These are phyloP conservation scores for Teleogryllus oceanicus DNA, from an alignment of 2,888 invertebrate species.

Conservation along the genomic window DNA sequence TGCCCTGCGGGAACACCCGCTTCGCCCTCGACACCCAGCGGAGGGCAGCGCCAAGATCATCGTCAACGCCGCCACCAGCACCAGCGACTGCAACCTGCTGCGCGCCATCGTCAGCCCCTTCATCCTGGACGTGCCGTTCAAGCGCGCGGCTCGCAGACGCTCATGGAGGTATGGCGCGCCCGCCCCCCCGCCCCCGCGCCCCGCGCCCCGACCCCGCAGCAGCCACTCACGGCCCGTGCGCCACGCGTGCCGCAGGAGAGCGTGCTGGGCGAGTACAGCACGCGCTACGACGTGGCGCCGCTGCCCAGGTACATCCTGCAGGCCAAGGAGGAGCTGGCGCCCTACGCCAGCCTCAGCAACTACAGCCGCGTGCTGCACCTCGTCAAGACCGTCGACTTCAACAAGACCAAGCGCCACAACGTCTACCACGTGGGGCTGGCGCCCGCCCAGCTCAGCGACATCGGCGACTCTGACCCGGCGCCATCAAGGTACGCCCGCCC, in stretches of 20 bases:
- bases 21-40: slow-evolving; percentile 58
- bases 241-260: slow-evolving; percentile 32
- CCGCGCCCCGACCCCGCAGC: too few species aligned
- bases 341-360: slow-evolving; percentile 39
- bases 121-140: too few species aligned
- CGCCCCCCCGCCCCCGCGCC: too few species aligned
- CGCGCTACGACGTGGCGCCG: slow-evolving; percentile 64
- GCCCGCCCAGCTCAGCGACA: slow-evolving; percentile 47
- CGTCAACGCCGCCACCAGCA: too few species aligned
- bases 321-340: slow-evolving; percentile 54
- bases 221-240: too few species aligned
- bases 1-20: slow-evolving; percentile 56
- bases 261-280: slow-evolving; percentile 63
- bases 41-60: too few species aligned
- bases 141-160: too few species aligned
- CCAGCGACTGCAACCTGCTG: too few species aligned
- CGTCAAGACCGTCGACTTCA: slow-evolving; percentile 64
- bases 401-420: slow-evolving; percentile 59
- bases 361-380: slow-evolving; percentile 55
- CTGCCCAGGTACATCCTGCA: slow-evolving; percentile 56
- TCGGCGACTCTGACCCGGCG: slow-evolving; percentile 53
- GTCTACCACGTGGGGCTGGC: slow-evolving; percentile 60
- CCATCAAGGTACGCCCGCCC: slow-evolving; percentile 45
- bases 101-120: too few species aligned
- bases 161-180: too few species aligned